phyloP scores from a whole-genome alignment of 2,888 invertebrate genomes.

The Oxystoma pomonae region DNA sequence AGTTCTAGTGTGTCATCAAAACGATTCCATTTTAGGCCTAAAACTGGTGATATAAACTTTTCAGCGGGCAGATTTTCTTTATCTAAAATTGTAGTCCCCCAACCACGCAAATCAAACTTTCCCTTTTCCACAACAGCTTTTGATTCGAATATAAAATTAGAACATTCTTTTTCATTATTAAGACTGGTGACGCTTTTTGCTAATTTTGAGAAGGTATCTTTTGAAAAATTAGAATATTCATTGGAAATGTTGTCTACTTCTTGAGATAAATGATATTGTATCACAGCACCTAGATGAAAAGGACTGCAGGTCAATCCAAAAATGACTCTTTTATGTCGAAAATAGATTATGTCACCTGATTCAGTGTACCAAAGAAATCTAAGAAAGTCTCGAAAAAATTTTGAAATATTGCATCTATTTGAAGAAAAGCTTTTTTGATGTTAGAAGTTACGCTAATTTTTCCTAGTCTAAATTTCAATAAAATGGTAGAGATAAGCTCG shows the following conservation, averaged over 20 bases:
- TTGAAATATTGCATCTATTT: constrained; percentile 20
- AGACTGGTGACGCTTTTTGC: neutral
- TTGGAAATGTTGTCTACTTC: neutral
- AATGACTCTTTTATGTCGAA: constrained; percentile 21
- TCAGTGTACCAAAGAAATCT: constrained; percentile 30
- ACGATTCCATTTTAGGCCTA: neutral
- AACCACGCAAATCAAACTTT: constrained; percentile 4
- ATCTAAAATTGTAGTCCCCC: neutral
- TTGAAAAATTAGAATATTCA: neutral
- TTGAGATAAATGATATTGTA: neutral
- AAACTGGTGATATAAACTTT: neutral
- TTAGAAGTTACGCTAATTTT: constrained; percentile 28
- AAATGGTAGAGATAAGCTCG: constrained; percentile 25
- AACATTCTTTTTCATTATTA: neutral
- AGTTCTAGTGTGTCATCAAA: neutral
- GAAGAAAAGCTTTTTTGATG: constrained; percentile 32
- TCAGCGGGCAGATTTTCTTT: neutral
- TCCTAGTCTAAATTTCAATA: constrained; percentile 21
- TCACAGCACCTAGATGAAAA: constrained; percentile 1
- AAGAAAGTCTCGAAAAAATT: constrained; percentile 25
- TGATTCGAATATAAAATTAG: neutral
- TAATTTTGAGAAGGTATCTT: neutral
- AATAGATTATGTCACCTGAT: constrained; percentile 13
- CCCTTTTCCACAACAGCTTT: constrained; percentile 3
- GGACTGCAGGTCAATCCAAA: constrained; percentile 12